Conservation (phyloP, 37 sponge, comb jelly and placozoan species). For the Amphimedon queenslandica region DNA sequence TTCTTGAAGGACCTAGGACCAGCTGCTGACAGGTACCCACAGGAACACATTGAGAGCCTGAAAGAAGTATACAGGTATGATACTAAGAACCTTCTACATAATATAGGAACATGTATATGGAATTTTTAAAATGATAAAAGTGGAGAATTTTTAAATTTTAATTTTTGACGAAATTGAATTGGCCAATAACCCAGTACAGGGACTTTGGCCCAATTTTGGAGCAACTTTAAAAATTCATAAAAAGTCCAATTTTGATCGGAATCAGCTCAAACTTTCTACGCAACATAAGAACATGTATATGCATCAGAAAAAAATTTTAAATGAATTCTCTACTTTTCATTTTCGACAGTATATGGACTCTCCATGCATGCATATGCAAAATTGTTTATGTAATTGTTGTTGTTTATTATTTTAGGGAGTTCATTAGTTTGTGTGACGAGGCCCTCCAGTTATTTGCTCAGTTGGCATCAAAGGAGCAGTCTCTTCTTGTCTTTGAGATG, state of each 20-base stretch:
- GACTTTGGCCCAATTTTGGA: too few relatives aligned
- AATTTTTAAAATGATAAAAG: neutral
- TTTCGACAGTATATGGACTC: too few relatives aligned
- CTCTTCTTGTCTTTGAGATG: too few relatives aligned
- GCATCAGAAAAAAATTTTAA: too few relatives aligned
- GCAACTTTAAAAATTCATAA: too few relatives aligned
- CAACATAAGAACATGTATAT: too few relatives aligned
- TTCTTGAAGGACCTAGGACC: slow-evolving; percentile 52
- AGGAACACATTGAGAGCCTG: slow-evolving; percentile 44
- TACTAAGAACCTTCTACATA: neutral
- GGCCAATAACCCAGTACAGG: neutral
- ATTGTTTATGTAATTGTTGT: neutral
- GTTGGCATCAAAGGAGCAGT: too few relatives aligned
- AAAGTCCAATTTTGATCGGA: too few relatives aligned
- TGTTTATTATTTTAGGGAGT: slow-evolving; percentile 24
- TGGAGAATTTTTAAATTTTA: too few relatives aligned
- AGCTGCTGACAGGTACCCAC: neutral
- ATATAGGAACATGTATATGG: neutral
- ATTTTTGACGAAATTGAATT: too few relatives aligned
- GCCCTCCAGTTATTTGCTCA: too few relatives aligned
- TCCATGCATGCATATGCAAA: neutral
- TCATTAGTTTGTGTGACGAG: slow-evolving; percentile 67
- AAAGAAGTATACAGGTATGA: slow-evolving; percentile 71
- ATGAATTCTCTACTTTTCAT: neutral
- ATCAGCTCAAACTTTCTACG: too few relatives aligned